Conservation (phyloP, 2,113 vertebrate species). For the Spizaetus ornatus region DNA sequence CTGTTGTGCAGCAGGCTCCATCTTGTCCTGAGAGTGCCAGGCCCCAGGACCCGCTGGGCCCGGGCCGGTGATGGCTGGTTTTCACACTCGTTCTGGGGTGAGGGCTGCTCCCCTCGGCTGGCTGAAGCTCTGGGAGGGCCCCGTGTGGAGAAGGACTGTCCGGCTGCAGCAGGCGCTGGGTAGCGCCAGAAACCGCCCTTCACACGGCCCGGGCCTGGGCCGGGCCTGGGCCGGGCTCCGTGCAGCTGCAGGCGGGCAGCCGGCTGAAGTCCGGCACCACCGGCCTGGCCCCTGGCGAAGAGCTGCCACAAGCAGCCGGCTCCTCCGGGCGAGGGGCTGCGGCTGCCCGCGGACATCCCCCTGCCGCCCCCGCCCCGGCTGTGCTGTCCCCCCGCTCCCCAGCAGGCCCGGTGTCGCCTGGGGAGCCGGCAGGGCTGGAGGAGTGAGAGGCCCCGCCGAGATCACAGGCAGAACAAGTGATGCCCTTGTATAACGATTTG, state of each 20-base stretch:
- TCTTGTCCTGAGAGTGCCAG: too few species aligned
- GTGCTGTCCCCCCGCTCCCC: neutral
- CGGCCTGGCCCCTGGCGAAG: rapidly evolving
- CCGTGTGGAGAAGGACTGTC: rapidly evolving
- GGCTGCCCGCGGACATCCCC: rapidly evolving
- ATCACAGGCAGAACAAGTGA: rapidly evolving
- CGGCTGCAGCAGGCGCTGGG: rapidly evolving
- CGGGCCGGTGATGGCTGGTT: rapidly evolving
- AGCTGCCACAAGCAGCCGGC: too few species aligned
- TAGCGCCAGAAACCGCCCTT: too few species aligned
- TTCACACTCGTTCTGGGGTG: rapidly evolving
- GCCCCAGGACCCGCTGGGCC: rapidly evolving
- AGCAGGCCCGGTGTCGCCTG: rapidly evolving
- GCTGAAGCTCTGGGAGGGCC: neutral
- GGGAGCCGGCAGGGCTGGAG: neutral
- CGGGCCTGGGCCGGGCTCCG: neutral
- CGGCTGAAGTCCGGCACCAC: neutral
- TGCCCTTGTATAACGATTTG: rapidly evolving
- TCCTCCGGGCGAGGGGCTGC: neutral
- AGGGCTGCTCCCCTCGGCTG: neutral
- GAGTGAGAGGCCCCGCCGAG: neutral
- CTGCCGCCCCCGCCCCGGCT: too few species aligned
- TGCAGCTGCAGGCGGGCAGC: neutral
- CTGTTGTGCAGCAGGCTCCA: too few species aligned
- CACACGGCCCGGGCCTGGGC: too few species aligned